Conservation (phyloP, 1,140 invertebrate species). For the Magallana ariakensis region DNA sequence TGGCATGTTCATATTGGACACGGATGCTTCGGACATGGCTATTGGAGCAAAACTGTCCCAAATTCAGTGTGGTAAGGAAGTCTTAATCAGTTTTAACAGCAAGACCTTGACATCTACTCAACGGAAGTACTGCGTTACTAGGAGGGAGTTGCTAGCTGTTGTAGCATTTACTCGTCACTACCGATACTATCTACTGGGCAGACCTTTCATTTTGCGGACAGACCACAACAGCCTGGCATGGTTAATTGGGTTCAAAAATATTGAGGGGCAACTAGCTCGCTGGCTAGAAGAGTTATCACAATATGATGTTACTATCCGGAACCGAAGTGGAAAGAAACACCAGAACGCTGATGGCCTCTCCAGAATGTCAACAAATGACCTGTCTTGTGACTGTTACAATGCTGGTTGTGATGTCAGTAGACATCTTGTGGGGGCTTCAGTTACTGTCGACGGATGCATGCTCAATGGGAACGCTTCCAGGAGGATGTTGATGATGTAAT, state of each 20-base stretch:
- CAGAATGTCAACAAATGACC: too few relatives aligned
- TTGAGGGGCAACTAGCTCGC: slow-evolving; percentile 60
- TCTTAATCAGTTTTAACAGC: too few relatives aligned
- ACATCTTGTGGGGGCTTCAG: too few relatives aligned
- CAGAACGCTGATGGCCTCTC: slow-evolving; percentile 58
- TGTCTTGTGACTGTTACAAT: too few relatives aligned
- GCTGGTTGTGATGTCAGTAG: too few relatives aligned
- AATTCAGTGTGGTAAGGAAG: too few relatives aligned
- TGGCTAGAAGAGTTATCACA: slow-evolving; percentile 62
- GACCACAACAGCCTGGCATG: slow-evolving; percentile 62
- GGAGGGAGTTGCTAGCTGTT: slow-evolving; percentile 61
- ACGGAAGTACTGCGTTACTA: slow-evolving; percentile 61
- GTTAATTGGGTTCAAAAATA: slow-evolving; percentile 60
- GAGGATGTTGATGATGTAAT: too few relatives aligned
- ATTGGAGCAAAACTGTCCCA: too few relatives aligned
- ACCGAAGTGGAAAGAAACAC: slow-evolving; percentile 48
- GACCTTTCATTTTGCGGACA: slow-evolving; percentile 55
- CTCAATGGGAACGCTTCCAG: too few relatives aligned
- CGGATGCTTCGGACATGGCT: too few relatives aligned
- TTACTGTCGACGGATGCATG: too few relatives aligned
- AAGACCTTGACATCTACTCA: slow-evolving; percentile 50
- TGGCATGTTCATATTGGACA: too few relatives aligned
- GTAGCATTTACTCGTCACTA: slow-evolving; percentile 46
- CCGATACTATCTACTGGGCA: slow-evolving; percentile 55
- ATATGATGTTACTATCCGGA: slow-evolving; percentile 55